Evolutionary conservation across 2,113 vertebrate genomes (phyloP), one percentile per base, ranked within the genome.

Genomic region (Onychostoma macrolepis): DNA sequence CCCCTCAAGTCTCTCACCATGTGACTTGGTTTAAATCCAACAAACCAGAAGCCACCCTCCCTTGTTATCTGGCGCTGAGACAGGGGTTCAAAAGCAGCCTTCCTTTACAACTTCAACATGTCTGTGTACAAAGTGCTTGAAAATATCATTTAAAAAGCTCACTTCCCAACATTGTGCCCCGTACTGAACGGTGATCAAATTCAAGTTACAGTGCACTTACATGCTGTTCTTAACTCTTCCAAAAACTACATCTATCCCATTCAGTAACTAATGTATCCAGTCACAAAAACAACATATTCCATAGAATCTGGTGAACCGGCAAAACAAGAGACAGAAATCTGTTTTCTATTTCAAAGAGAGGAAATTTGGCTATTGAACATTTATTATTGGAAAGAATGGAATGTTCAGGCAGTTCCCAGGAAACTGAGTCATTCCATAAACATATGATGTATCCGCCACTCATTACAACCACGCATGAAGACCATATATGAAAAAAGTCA

Each of bases 381-480:
- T 85, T 83, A 88, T 85, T 85, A 86, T 75, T 76, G 81, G 87
- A 74, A 76, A 63, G 63, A 74, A 79, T 63, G 67, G 80, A 86
- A 86, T 86, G 71, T 86, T 85, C 74, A 85, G 84, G 43, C 36
- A 80, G 61, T 83, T 88, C 80, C 87, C 63, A 67, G 89, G 88
- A 91, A 91, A 89, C 88, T 87, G 87, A 91, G 61, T 91, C 75
- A 91, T 72, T 86, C 76, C 56, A 72, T 85, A 87, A 91, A 91
- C 88, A 87, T 80, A 89, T 83, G 86, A 86, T 69, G 80, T 67
- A 81, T 71, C 85, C 80, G 45, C 28, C 58, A 67, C 30, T 85
- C 43, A 61, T 56, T 88, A 65, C 74, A 58, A 67, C 63, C 61
- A 38, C 2, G 65, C 21, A 84, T 30, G 63, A 76, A 48, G 74